These are phyloP conservation scores for Galerucella calmariensis DNA, from an alignment of 2,888 invertebrate genomes.

Conservation along the genomic window DNA sequence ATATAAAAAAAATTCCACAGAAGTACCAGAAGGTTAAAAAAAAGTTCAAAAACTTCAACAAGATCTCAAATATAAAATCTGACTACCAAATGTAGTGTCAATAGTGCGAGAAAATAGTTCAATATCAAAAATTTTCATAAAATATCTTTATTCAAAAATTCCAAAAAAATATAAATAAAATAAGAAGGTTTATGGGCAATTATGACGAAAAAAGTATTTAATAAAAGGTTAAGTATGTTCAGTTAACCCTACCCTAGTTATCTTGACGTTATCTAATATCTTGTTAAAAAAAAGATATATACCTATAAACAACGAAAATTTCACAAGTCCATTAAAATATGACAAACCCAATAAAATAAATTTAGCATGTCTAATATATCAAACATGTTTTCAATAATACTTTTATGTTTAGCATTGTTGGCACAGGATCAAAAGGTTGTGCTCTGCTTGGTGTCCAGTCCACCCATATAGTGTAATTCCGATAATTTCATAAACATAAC, in stretches of 20 bases:
- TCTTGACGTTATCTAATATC: background rate
- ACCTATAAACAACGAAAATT: conserved; percentile 1
- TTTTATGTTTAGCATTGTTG: conserved; percentile 31
- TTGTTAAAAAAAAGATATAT: background rate
- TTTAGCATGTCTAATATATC: conserved; percentile 27
- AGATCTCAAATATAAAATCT: too few species aligned
- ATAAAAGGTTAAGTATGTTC: background rate
- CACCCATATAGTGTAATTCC: conserved; percentile 27
- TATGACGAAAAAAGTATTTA: background rate
- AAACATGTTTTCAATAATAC: conserved; percentile 32
- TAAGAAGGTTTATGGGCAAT: too few species aligned
- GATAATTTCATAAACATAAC: conserved; percentile 33
- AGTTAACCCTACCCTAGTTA: background rate
- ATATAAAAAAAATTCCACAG: too few species aligned
- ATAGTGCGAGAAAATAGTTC: too few species aligned
- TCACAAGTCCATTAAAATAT: conserved; percentile 19
- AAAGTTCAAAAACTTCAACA: too few species aligned
- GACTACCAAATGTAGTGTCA: too few species aligned
- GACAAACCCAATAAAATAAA: conserved; percentile 35
- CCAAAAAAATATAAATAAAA: too few species aligned
- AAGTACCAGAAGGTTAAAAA: too few species aligned
- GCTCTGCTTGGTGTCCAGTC: conserved; percentile 24
- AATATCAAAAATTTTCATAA: too few species aligned
- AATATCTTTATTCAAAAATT: too few species aligned
- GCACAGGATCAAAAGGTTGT: conserved; percentile 34